Evolutionary conservation across 2,797 vertebrate species (phyloP).

Genomic region (Microchirus variegatus): DNA sequence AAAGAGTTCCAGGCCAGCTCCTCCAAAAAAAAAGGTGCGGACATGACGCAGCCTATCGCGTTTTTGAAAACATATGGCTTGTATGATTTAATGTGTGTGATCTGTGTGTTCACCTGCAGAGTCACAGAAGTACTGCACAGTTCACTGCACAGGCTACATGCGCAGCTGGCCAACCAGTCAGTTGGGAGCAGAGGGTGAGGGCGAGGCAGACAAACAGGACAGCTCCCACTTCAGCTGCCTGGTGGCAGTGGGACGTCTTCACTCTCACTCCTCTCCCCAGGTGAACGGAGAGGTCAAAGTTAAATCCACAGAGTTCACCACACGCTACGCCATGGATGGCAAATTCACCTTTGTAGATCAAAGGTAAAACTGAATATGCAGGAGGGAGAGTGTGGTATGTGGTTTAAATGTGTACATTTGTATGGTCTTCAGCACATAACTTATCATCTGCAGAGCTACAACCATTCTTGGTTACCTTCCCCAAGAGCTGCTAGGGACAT

Average conservation of each 20-base stretch:
- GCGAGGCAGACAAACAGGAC: slow-evolving; percentile 83
- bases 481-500: slow-evolving; percentile 94
- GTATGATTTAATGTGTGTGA: not conserved
- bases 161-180: slow-evolving; percentile 89
- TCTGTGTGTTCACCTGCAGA: slow-evolving; percentile 75
- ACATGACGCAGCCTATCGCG: no score
- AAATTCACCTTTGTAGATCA: slow-evolving; percentile 98
- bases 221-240: slow-evolving; percentile 89
- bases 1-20: slow-evolving; percentile 81
- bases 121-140: slow-evolving; percentile 90
- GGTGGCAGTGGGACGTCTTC: slow-evolving; percentile 90
- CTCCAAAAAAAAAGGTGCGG: slow-evolving; percentile 91
- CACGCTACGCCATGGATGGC: slow-evolving; percentile 92
- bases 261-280: slow-evolving; percentile 82
- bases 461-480: slow-evolving; percentile 94
- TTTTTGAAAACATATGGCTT: no score
- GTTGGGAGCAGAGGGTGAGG: slow-evolving; percentile 85
- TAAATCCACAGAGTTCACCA: slow-evolving; percentile 92
- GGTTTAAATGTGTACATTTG: not conserved
- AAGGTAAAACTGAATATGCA: slow-evolving; percentile 77
- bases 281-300: slow-evolving; percentile 86
- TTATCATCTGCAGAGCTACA: slow-evolving; percentile 83
- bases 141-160: slow-evolving; percentile 95
- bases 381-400: not conserved
- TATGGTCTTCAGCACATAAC: not conserved